Evolutionary conservation across 2,113 vertebrate genomes (phyloP).

Genomic region (Ochotona curzoniae): DNA sequence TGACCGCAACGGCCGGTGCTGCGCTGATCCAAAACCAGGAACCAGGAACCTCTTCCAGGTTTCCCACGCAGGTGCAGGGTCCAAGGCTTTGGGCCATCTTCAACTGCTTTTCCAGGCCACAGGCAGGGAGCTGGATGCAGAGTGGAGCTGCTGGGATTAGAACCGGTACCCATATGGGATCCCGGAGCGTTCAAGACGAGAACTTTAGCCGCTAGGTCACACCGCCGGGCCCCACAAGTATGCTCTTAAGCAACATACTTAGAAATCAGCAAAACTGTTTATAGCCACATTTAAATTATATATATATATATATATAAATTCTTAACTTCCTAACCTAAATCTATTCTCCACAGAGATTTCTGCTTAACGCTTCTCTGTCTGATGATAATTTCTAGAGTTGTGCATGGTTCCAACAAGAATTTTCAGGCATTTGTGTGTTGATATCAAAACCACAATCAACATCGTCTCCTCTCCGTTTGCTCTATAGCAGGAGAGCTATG

Average conservation of each 20-base stretch:
- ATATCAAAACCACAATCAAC: neutral
- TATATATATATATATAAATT: neutral
- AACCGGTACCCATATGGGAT: too few relatives aligned
- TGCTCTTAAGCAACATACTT: constrained; percentile 40
- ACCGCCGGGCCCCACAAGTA: too few relatives aligned
- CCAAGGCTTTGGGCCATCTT: too few relatives aligned
- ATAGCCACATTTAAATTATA: neutral
- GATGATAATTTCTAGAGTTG: neutral
- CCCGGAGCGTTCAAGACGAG: too few relatives aligned
- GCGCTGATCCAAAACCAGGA: too few relatives aligned
- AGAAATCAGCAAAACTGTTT: constrained; percentile 31
- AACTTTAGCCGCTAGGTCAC: too few relatives aligned
- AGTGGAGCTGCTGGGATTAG: too few relatives aligned
- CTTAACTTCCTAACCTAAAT: neutral
- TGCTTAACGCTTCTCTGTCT: neutral
- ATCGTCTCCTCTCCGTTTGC: neutral
- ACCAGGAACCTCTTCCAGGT: too few relatives aligned
- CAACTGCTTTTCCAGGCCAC: too few relatives aligned
- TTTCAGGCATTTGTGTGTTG: neutral
- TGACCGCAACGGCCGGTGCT: too few relatives aligned
- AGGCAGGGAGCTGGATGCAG: too few relatives aligned
- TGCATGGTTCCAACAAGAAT: neutral
- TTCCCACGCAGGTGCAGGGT: too few relatives aligned
- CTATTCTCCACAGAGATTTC: neutral
- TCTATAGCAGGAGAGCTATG: neutral